Conservation (phyloP, 2,888 invertebrate genomes). For the Leptopilina syphax region DNA sequence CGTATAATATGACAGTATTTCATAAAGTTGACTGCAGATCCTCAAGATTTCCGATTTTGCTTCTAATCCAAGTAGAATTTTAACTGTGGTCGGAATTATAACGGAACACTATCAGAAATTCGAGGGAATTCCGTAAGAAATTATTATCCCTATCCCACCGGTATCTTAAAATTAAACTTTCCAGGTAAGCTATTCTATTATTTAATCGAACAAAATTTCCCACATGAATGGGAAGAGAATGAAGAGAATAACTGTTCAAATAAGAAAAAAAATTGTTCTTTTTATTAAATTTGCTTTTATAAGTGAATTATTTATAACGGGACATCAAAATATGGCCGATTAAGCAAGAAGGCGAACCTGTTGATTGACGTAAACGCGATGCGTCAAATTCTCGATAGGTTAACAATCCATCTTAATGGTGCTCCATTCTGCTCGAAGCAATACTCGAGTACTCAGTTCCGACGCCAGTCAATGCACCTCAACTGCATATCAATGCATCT, state of each 20-base stretch:
- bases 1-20: too few relatives aligned
- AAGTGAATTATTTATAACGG: constrained; percentile 9
- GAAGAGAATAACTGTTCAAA: neutral
- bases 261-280: neutral
- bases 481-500: constrained; percentile 70
- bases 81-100: too few relatives aligned
- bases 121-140: too few relatives aligned
- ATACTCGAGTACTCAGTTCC: constrained; percentile 64
- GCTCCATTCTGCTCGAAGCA: constrained; percentile 61
- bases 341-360: neutral
- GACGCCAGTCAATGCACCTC: constrained; percentile 65
- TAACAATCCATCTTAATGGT: constrained; percentile 61
- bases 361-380: constrained; percentile 40
- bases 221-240: neutral
- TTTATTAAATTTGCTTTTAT: neutral
- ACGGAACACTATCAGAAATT: too few relatives aligned
- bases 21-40: too few relatives aligned
- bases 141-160: too few relatives aligned
- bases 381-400: constrained; percentile 48
- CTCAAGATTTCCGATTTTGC: too few relatives aligned
- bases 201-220: too few relatives aligned
- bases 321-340: neutral
- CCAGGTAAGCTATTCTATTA: too few relatives aligned
- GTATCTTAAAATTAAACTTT: too few relatives aligned
- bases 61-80: too few relatives aligned